phyloP scores from a whole-genome alignment of 2,888 invertebrate species.

The Lithosia quadra region DNA sequence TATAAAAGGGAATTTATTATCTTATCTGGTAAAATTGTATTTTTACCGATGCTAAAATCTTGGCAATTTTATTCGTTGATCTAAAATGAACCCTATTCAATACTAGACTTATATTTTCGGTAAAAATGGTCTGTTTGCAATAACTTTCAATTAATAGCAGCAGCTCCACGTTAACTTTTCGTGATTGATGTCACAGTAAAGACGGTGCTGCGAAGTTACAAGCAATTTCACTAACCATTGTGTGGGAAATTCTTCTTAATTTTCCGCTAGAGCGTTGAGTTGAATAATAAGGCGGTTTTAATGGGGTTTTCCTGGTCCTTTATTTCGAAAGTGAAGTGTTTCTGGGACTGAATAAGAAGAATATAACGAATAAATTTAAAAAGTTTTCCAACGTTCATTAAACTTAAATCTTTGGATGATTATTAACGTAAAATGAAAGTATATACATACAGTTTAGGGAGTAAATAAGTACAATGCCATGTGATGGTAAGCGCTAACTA shows the following conservation, averaged over 20 bases:
- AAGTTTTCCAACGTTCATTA: constrained; percentile 16
- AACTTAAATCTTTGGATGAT: background rate
- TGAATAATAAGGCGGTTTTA: constrained; percentile 75
- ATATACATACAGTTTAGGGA: background rate
- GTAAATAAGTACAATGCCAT: background rate
- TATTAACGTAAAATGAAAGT: background rate
- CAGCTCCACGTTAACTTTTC: constrained; percentile 53
- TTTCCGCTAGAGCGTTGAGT: constrained; percentile 72
- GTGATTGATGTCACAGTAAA: constrained; percentile 63
- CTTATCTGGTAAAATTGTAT: no score
- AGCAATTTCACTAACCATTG: constrained; percentile 70
- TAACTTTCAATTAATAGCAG: constrained; percentile 63
- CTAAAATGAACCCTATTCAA: no score
- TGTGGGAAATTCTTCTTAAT: constrained; percentile 76
- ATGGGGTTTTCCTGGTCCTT: constrained; percentile 70
- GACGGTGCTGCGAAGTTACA: constrained; percentile 58
- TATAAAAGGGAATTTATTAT: no score
- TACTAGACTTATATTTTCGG: constrained; percentile 28
- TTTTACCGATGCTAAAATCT: no score
- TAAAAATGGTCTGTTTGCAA: constrained; percentile 48
- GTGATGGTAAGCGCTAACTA: no score
- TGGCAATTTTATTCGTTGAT: no score
- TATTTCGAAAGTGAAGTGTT: constrained; percentile 64
- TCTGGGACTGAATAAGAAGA: constrained; percentile 54
- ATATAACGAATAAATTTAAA: constrained; percentile 42